Evolutionary conservation across 2,888 invertebrate genomes (phyloP), one percentile per base, ranked within the genome.

Genomic region (Polydrusus pterygomalis): DNA sequence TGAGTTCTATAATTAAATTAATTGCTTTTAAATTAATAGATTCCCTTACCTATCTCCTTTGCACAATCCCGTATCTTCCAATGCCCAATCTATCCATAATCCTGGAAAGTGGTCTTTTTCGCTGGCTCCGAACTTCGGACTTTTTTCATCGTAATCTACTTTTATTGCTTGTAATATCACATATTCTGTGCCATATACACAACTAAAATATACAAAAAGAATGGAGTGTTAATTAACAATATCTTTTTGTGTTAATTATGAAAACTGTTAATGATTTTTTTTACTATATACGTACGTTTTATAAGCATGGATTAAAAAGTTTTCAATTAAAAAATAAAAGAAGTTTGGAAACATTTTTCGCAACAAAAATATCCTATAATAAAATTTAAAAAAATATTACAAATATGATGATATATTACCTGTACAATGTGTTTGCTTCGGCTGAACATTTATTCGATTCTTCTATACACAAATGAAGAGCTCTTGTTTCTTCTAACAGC

Each of bases 401-500:
- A 25, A 25, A 25, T 30, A 20, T 15, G 11, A 25, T 8, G 15
- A n/a, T n/a, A n/a, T 34, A 10, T 80, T 83, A 87, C 87, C 86
- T 87, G 81, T 85, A 87, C 78, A 92, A 85, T 80, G 90, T 87
- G 67, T 86, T 85, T 68, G 81, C 80, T 71, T 87, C 85, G 13
- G 84, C 83, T 5, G 83, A 82, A 77, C 81, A 84, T 80, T 84
- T 87, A 67, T 86, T 86, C 5, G 86, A 92, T 85, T 94, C 94
- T 82, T 96, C 95, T 77, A 96, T 89, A 75, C 93, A 92, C n/a
- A 93, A 89, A 83, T 93, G 93, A 18, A 96, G 90, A 64, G 94
- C 93, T 72, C 95, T 90, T 71, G 93, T 93, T 88, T 96, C 96
- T 88, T 96, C 96, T 79, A 95, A 91, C 81, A 96, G 90, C 60